Base-by-base conservation (phyloP, 2,888 invertebrate species). In the Trisateles emortualis region DNA sequence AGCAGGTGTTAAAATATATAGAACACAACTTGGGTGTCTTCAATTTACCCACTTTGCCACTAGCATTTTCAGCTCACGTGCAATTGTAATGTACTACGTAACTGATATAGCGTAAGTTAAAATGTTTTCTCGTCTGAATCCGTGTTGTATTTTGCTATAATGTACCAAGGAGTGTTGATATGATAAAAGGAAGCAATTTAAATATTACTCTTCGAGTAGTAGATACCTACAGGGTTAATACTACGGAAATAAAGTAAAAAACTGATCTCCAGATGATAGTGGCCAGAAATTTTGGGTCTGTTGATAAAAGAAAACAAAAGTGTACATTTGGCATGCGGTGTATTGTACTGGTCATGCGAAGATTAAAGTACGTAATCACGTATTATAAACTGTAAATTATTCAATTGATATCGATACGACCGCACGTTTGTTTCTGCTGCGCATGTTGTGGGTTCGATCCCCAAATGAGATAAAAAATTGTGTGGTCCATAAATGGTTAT, bases 1-100 rank as follows among this genome's bases (percentile, higher is more conserved):
- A 74, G 76, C 80, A 83, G 82, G 83, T 83, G 81, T 78, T 81
- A 68, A 79, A 81, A 83, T 83, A 79, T 78, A 81, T 76, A 79
- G 67, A 74, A 78, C 76, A 79, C 75, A 70, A 76, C 72, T 74
- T 66, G 66, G 68, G 64, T 78, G 76, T 78, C 79, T 84, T 81
- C 76, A 78, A 80, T 84, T 81, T 78, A 68, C 70, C 65, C 76
- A 77, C 64, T 76, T 76, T 74, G 71, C 65, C 58, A 64, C 67
- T 77, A 74, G 60, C 45, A 74, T 72, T 81, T 83, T 80, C 80
- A 77, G 72, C 75, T 80, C 81, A 84, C 84, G 82, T 84, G 79
- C 79, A 76, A 64, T 72, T 78, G 77, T 81, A 78, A 81, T 79
- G 78, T 76, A 76, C 72, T 73, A 76, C 54, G 74, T 74, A 78